phyloP scores from a whole-genome alignment of 1,140 invertebrate genomes.

The Brachionus angularis region DNA sequence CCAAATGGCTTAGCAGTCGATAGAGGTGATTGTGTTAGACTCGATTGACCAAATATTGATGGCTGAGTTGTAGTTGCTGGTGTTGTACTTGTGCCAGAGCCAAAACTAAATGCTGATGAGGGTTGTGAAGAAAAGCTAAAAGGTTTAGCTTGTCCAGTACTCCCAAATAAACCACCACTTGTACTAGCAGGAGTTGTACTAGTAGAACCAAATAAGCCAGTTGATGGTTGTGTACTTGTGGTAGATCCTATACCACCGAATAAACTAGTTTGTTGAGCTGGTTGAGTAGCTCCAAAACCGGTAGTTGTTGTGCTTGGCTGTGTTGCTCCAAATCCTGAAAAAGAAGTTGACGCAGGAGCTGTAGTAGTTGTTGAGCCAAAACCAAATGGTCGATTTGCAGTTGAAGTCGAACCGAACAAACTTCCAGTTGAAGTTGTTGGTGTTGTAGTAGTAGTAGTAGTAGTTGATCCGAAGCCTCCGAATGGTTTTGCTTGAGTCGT shows the following conservation, averaged over 20 bases:
- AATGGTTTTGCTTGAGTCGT: neutral
- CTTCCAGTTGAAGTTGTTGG: neutral
- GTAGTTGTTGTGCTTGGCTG: constrained; percentile 44
- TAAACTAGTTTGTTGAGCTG: neutral
- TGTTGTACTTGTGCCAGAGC: constrained; percentile 47
- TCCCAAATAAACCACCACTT: no score
- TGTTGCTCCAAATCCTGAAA: neutral
- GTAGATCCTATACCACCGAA: neutral
- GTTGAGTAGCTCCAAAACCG: constrained; percentile 40
- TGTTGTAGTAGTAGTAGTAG: constrained; percentile 29
- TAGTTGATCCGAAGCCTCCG: constrained; percentile 46
- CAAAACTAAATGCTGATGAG: no score
- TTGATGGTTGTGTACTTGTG: neutral
- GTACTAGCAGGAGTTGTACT: neutral
- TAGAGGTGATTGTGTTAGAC: neutral
- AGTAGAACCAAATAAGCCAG: neutral
- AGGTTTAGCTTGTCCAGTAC: no score
- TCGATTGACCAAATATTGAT: constrained; percentile 33
- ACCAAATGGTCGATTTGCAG: neutral
- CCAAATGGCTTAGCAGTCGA: constrained; percentile 42
- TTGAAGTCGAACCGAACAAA: neutral
- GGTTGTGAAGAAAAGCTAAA: no score
- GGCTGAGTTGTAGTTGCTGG: constrained; percentile 44
- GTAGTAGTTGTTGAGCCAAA: no score
- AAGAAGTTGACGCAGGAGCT: no score